phyloP scores from a whole-genome alignment of 2,797 vertebrate species.

The Tokudaia tokunoshimensis region DNA sequence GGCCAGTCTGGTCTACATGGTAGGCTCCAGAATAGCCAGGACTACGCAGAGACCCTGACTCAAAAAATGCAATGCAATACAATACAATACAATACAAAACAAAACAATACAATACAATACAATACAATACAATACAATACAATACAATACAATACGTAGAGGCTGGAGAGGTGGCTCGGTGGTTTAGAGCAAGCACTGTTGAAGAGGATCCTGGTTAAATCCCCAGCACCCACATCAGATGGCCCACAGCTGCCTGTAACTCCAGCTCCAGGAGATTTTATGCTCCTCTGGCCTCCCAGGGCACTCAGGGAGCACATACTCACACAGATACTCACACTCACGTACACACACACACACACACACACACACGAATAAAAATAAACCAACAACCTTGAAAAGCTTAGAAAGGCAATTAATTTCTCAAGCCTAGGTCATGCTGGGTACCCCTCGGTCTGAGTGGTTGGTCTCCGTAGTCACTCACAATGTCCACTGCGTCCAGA shows the following conservation, averaged over 20 bases:
- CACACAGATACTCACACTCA: neutral
- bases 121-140: neutral
- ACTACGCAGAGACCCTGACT: neutral
- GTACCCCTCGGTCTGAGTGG: neutral
- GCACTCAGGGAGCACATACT: neutral
- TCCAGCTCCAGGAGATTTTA: neutral
- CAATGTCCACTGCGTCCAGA: slow-evolving; percentile 91
- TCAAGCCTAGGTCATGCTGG: neutral
- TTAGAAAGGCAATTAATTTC: neutral
- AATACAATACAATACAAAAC: neutral
- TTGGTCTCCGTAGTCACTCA: slow-evolving; percentile 85
- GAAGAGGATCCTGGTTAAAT: neutral
- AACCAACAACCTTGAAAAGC: slow-evolving; percentile 1
- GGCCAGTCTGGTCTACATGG: neutral
- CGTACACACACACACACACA: neutral
- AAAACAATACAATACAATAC: neutral
- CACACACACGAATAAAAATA: neutral
- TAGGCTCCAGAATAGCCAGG: neutral
- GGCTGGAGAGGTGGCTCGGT: neutral
- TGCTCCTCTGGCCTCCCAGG: neutral
- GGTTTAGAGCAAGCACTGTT: neutral
- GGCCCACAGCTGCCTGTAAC: neutral
- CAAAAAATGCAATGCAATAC: neutral
- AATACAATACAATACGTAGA: neutral
- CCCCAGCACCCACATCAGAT: neutral